phyloP scores from a whole-genome alignment of 2,113 vertebrate genomes.

The Carlito syrichta region DNA sequence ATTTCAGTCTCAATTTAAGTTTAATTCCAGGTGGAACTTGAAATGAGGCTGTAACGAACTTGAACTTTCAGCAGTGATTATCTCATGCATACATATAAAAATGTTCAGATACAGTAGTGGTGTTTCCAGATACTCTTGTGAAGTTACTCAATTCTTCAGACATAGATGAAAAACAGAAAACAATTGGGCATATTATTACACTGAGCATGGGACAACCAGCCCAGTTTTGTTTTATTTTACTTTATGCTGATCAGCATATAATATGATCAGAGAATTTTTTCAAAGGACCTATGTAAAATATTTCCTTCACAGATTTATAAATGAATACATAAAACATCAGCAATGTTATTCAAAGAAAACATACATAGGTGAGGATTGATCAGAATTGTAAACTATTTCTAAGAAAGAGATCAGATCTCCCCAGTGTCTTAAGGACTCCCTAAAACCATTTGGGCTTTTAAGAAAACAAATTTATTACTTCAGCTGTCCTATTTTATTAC shows the following conservation, averaged over 20 bases:
- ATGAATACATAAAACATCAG: neutral
- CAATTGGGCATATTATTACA: neutral
- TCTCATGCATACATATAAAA: conserved; percentile 24
- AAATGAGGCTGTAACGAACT: conserved; percentile 71
- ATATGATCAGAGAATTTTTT: neutral
- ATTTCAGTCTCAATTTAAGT: conserved; percentile 71
- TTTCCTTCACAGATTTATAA: neutral
- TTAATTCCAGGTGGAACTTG: conserved; percentile 73
- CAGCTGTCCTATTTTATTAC: neutral
- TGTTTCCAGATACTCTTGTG: neutral
- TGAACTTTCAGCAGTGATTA: conserved; percentile 54
- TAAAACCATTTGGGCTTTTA: neutral
- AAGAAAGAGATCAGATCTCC: neutral
- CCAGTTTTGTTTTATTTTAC: conserved; percentile 1
- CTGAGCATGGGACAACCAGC: neutral
- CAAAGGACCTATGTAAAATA: neutral
- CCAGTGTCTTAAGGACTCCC: neutral
- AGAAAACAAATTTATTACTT: neutral
- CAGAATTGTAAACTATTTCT: neutral
- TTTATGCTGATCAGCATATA: neutral
- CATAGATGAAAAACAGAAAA: neutral
- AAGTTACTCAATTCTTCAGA: neutral
- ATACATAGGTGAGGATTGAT: neutral
- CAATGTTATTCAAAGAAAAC: neutral
- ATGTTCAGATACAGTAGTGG: neutral